Evolutionary conservation across 2,113 vertebrate genomes (phyloP).

Genomic region (Dasypus novemcinctus): DNA sequence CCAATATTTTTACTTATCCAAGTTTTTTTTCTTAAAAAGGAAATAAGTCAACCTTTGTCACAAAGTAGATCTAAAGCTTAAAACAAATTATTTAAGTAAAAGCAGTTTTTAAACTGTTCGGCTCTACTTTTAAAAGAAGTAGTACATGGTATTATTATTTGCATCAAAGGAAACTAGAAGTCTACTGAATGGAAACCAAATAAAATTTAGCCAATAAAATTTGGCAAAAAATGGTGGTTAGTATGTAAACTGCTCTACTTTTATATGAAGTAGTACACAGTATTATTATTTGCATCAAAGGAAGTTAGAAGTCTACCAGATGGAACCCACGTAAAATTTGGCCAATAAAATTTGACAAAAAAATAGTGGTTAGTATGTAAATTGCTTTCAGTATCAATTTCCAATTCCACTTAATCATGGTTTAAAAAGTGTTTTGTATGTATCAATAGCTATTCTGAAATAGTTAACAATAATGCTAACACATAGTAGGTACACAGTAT

Average conservation of each 20-base stretch:
- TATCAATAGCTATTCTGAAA: background rate
- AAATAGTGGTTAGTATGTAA: background rate
- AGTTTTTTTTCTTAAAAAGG: constrained; percentile 14
- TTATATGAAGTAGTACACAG: background rate
- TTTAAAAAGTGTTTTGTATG: constrained; percentile 27
- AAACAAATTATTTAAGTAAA: constrained; percentile 20
- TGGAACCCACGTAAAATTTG: constrained; percentile 29
- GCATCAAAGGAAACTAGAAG: background rate
- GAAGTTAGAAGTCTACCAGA: background rate
- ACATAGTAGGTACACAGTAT: background rate
- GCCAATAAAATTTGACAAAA: background rate
- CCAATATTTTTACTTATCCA: background rate
- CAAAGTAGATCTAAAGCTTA: background rate
- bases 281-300: background rate
- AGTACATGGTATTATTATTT: background rate
- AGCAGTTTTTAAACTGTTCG: background rate
- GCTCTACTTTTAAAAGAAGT: background rate
- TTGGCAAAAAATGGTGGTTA: background rate
- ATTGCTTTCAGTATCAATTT: background rate
- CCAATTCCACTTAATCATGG: background rate
- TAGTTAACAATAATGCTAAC: background rate
- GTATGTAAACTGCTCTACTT: background rate
- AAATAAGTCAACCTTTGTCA: background rate
- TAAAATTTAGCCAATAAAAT: constrained; percentile 34
- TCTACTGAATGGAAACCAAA: background rate